These are phyloP conservation scores for Neoniphon sammara DNA, from an alignment of 2,797 vertebrate species.

Conservation along the genomic window DNA sequence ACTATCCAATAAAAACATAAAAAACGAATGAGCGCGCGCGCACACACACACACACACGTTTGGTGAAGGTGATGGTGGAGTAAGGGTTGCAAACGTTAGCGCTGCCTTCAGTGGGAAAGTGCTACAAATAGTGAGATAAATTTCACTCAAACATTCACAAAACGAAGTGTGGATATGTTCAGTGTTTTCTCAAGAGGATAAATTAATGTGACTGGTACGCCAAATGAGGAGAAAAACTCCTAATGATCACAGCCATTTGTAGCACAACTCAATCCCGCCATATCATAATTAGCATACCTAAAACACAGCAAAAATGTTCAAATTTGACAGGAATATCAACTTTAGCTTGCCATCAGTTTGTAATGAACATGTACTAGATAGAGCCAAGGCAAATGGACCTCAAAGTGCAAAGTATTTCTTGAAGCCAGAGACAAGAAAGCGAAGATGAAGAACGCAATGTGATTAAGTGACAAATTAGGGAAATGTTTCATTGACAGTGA, in stretches of 20 bases:
- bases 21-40: no score
- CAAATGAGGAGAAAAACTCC: not conserved
- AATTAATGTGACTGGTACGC: not conserved
- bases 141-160: constrained; percentile 4
- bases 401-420: constrained; percentile 12
- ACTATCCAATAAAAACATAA: not conserved
- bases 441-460: constrained; percentile 30
- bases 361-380: constrained; percentile 16
- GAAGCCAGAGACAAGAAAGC: constrained; percentile 47
- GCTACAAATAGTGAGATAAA: constrained; percentile 51
- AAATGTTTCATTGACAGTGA: constrained; percentile 35
- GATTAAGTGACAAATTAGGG: constrained; percentile 25
- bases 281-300: not conserved
- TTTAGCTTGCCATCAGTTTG: not conserved
- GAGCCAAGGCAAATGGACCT: not conserved
- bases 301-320: not conserved
- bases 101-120: constrained; percentile 40
- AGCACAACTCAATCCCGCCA: not conserved
- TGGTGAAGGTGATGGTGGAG: constrained; percentile 6
- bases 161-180: not conserved
- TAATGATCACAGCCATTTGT: not conserved
- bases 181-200: no score
- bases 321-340: not conserved
- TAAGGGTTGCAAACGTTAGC: constrained; percentile 56
- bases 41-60: no score